Percentiles rank a stretch among this genome's conserved stretches.
phyloP scores from a whole-genome alignment of 2,113 vertebrate genomes.

The Ochotona princeps region DNA sequence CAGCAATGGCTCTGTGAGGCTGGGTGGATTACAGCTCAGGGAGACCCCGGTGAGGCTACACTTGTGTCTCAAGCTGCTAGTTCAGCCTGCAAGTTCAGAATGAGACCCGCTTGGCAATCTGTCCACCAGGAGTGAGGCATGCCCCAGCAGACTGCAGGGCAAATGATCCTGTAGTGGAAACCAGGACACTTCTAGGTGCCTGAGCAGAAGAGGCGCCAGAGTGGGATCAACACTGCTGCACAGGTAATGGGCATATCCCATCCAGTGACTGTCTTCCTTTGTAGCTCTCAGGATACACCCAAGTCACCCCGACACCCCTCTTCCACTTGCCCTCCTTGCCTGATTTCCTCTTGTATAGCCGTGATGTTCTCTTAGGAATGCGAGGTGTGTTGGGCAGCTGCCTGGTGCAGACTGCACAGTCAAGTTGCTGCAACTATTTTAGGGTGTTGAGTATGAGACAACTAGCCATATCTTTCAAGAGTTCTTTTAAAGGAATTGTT shows the following conservation, averaged over 20 bases:
- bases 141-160: neutral
- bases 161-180: conserved; percentile 5
- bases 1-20: conserved; percentile 46
- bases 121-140: neutral
- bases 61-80: neutral
- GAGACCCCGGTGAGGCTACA: neutral
- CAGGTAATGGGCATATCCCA: conserved; percentile 64
- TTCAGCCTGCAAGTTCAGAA: neutral
- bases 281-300: neutral
- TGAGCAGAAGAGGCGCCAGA: neutral
- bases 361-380: fast-evolving
- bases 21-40: neutral
- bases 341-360: neutral
- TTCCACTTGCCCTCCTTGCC: neutral
- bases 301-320: neutral
- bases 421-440: neutral
- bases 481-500: neutral
- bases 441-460: neutral
- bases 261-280: neutral
- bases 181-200: neutral
- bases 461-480: neutral
- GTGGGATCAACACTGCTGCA: neutral
- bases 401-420: no score
- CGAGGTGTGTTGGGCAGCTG: no score
- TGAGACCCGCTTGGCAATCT: neutral